Evolutionary conservation across 1,140 invertebrate species (phyloP).

Genomic region (Tribolium castaneum): DNA sequence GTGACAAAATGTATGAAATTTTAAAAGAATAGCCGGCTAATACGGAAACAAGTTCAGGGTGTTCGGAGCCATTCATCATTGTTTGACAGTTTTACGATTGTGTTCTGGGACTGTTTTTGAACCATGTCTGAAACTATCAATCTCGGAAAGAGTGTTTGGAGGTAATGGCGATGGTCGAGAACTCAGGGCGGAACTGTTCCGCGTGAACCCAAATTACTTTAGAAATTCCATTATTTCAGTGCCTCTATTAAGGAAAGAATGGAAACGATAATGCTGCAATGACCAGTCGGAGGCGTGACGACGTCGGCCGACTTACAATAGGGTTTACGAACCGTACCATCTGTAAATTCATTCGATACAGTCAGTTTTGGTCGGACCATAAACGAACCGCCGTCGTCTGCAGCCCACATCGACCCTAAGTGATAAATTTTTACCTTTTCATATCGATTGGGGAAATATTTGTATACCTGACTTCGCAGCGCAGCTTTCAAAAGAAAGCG

Average conservation of each 20-base stretch:
- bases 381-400: slow-evolving; percentile 12
- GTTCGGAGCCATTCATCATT: slow-evolving; percentile 5
- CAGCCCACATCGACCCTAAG: not conserved
- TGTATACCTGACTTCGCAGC: not conserved
- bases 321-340: slow-evolving; percentile 41
- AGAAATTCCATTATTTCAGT: slow-evolving; percentile 48
- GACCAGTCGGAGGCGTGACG: slow-evolving; percentile 44
- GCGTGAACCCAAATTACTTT: slow-evolving; percentile 44
- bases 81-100: slow-evolving; percentile 41
- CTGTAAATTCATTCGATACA: slow-evolving; percentile 46
- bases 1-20: slow-evolving; percentile 26
- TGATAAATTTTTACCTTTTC: slow-evolving; percentile 32
- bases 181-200: slow-evolving; percentile 38
- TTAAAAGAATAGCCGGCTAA: slow-evolving; percentile 11
- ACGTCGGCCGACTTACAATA: slow-evolving; percentile 35
- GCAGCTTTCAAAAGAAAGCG: not conserved
- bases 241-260: slow-evolving; percentile 45
- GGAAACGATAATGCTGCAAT: slow-evolving; percentile 43
- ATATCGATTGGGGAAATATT: not conserved
- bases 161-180: slow-evolving; percentile 35
- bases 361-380: slow-evolving; percentile 18
- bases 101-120: slow-evolving; percentile 17
- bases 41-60: slow-evolving; percentile 23
- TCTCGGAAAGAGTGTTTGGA: slow-evolving; percentile 1
- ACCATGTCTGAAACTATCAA: slow-evolving; percentile 31